A percentile compares a stretch with the other conserved stretches of the same genome.
Conservation (phyloP, 30 jellyfish, hydroid and myxozoan species). For the Chironex yamaguchii region DNA sequence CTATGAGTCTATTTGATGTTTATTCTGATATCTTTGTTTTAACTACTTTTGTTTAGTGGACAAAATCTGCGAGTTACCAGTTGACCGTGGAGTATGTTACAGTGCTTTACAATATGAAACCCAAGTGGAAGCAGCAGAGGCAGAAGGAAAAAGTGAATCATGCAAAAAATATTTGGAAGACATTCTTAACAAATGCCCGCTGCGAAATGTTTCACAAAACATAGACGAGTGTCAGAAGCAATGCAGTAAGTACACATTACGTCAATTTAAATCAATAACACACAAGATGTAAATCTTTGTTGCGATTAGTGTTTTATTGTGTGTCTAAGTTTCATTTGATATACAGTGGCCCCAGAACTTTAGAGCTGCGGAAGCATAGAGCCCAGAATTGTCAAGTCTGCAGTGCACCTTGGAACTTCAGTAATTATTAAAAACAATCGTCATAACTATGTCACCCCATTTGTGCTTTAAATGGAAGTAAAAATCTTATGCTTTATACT, state of each 20-base stretch:
- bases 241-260: conserved; percentile 81
- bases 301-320: too few species aligned
- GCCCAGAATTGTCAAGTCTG: background rate
- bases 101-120: conserved; percentile 92
- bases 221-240: conserved; percentile 79
- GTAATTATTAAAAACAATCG: too few species aligned
- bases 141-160: conserved; percentile 69
- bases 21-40: too few species aligned
- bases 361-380: background rate
- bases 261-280: background rate
- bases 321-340: too few species aligned
- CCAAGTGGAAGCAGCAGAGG: conserved; percentile 94
- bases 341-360: too few species aligned
- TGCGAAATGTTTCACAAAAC: conserved; percentile 75
- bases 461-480: too few species aligned
- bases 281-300: background rate
- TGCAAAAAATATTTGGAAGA: conserved; percentile 92
- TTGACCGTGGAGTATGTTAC: conserved; percentile 93
- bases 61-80: conserved; percentile 72
- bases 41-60: conserved; percentile 27
- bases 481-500: too few species aligned
- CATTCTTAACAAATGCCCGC: conserved; percentile 75
- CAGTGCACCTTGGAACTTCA: too few species aligned
- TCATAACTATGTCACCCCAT: too few species aligned
- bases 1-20: too few species aligned